These are phyloP conservation scores for Drosophila busckii DNA, from an alignment of 1,140 invertebrate genomes.

Conservation along the genomic window DNA sequence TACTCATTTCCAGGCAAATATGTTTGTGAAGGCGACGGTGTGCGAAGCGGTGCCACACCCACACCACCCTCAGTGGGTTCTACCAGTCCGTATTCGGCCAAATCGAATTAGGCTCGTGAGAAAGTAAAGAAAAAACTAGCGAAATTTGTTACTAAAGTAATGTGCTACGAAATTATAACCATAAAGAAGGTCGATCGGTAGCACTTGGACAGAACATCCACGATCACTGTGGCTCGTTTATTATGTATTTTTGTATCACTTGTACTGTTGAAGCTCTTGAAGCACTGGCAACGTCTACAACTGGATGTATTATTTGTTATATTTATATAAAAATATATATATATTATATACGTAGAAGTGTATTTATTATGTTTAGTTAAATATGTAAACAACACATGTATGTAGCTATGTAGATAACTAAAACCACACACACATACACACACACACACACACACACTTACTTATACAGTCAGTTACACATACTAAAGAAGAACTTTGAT, in stretches of 20 bases:
- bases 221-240: conserved; percentile 46
- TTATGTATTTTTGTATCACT: conserved; percentile 60
- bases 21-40: conserved; percentile 90
- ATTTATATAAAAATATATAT: conserved; percentile 46
- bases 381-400: conserved; percentile 50
- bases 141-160: conserved; percentile 53
- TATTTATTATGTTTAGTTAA: conserved; percentile 72
- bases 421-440: conserved; percentile 25
- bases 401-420: conserved; percentile 70
- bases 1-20: conserved; percentile 85
- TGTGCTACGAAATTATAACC: conserved; percentile 26
- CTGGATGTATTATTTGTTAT: conserved; percentile 72
- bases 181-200: conserved; percentile 12
- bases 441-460: conserved; percentile 25
- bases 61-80: conserved; percentile 79
- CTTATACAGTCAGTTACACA: conserved; percentile 14
- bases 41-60: conserved; percentile 71
- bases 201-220: conserved; percentile 24
- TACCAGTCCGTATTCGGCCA: conserved; percentile 75
- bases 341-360: conserved; percentile 42
- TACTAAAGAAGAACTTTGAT: conserved; percentile 42
- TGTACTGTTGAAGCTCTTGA: conserved; percentile 55
- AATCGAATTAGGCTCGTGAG: conserved; percentile 74
- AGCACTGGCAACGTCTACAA: conserved; percentile 16
- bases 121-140: conserved; percentile 59